A percentile compares a stretch with the other conserved stretches of the same genome.
These are phyloP conservation scores for Bradypodion pumilum DNA, from an alignment of 2,797 vertebrate species.

Conservation along the genomic window DNA sequence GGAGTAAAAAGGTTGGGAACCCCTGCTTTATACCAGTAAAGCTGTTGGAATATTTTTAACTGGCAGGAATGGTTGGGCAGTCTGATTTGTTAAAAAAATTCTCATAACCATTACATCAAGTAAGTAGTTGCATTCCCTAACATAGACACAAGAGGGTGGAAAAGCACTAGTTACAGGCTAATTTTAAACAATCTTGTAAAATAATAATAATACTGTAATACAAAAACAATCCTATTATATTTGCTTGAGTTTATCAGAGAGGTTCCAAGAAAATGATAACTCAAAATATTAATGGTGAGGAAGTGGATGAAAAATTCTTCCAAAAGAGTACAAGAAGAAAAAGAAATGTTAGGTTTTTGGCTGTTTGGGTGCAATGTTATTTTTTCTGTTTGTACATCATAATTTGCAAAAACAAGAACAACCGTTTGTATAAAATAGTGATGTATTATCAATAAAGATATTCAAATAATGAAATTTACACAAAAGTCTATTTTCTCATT, in stretches of 20 bases:
- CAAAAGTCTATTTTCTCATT: too few relatives aligned
- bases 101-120: not conserved
- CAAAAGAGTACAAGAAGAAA: not conserved
- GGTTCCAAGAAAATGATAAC: not conserved
- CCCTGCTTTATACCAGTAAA: not conserved
- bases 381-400: not conserved
- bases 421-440: too few relatives aligned
- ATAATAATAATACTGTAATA: not conserved
- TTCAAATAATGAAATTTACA: too few relatives aligned
- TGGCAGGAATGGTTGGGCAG: not conserved
- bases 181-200: not conserved
- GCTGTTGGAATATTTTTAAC: not conserved
- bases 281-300: not conserved
- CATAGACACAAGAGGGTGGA: slow-evolving; percentile 44
- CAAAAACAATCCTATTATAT: not conserved
- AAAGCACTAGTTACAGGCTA: slow-evolving; percentile 25
- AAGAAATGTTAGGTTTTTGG: not conserved
- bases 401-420: too few relatives aligned
- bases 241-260: not conserved
- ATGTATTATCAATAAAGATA: too few relatives aligned
- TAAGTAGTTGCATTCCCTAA: slow-evolving; percentile 19
- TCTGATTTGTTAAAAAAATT: not conserved
- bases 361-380: not conserved
- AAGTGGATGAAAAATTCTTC: not conserved
- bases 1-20: too few relatives aligned